Conservation (phyloP, 1,140 invertebrate genomes). For the Drosophila pachea region DNA sequence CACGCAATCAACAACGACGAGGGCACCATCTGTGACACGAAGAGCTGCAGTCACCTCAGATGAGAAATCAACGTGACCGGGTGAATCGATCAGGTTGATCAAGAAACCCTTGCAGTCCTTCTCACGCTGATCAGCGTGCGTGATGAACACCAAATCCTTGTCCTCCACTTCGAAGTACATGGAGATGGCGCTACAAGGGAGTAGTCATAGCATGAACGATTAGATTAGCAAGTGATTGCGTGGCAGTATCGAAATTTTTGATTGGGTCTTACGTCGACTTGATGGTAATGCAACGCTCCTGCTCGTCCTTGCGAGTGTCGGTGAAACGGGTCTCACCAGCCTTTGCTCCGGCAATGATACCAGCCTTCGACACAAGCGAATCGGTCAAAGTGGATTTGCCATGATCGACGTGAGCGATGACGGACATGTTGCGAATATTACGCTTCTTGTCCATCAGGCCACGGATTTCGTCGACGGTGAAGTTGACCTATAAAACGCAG, state of each 20-base stretch:
- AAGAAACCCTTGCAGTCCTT: slow-evolving; percentile 96
- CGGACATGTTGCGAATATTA: slow-evolving; percentile 99
- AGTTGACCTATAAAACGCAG: slow-evolving; percentile 93
- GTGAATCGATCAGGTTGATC: slow-evolving; percentile 99
- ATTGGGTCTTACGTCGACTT: slow-evolving; percentile 95
- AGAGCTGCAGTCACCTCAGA: slow-evolving; percentile 99
- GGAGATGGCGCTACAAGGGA: slow-evolving; percentile 91
- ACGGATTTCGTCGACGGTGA: slow-evolving; percentile 99
- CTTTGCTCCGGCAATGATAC: slow-evolving; percentile 99
- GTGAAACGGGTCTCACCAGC: slow-evolving; percentile 99
- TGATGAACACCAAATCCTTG: slow-evolving; percentile 95
- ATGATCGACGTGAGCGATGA: slow-evolving; percentile 99
- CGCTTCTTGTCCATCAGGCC: slow-evolving; percentile 99
- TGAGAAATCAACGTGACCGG: slow-evolving; percentile 99
- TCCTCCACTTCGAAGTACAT: slow-evolving; percentile 98
- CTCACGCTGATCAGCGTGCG: slow-evolving; percentile 91
- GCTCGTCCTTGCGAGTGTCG: slow-evolving; percentile 99
- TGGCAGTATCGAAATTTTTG: too few relatives aligned
- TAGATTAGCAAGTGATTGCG: neutral
- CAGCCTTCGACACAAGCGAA: slow-evolving; percentile 99
- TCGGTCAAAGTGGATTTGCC: slow-evolving; percentile 99
- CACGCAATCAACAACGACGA: slow-evolving; percentile 99
- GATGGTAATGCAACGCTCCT: slow-evolving; percentile 99
- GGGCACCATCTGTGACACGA: slow-evolving; percentile 98
- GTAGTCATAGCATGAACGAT: slow-evolving; percentile 26